phyloP scores from a whole-genome alignment of 2,113 vertebrate genomes.

The Cardinalis cardinalis region DNA sequence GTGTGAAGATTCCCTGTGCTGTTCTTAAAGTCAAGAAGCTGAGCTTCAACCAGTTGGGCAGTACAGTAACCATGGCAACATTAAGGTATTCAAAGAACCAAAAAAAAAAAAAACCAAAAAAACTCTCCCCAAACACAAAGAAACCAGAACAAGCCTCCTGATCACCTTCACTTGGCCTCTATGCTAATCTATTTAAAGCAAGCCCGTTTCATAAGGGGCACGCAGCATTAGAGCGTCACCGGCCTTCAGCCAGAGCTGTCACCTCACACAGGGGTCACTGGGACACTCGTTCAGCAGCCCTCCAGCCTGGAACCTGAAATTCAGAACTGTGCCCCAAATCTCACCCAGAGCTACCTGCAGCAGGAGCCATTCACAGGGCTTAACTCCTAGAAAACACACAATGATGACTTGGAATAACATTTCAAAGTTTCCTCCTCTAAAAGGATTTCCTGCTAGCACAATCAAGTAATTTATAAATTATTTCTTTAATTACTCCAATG shows the following conservation, averaged over 20 bases:
- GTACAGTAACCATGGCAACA: background rate
- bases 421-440: background rate
- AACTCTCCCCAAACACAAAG: background rate
- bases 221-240: background rate
- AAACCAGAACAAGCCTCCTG: background rate
- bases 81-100: background rate
- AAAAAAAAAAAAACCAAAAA: background rate
- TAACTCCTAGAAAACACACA: background rate
- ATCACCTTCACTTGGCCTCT: slow-evolving; percentile 33
- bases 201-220: background rate
- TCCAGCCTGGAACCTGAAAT: background rate
- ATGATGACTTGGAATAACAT: background rate
- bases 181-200: background rate
- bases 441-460: background rate
- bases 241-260: slow-evolving; percentile 3
- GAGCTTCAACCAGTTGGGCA: background rate
- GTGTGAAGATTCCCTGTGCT: background rate
- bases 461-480: background rate
- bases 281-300: background rate
- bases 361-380: background rate
- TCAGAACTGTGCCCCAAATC: background rate
- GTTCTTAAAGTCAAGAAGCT: background rate
- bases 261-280: slow-evolving; percentile 20
- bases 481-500: background rate
- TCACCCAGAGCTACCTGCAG: background rate